Evolutionary conservation across 2,797 vertebrate species (phyloP), one percentile per base, ranked within the genome.

Genomic region (Coregonus ussuriensis): DNA sequence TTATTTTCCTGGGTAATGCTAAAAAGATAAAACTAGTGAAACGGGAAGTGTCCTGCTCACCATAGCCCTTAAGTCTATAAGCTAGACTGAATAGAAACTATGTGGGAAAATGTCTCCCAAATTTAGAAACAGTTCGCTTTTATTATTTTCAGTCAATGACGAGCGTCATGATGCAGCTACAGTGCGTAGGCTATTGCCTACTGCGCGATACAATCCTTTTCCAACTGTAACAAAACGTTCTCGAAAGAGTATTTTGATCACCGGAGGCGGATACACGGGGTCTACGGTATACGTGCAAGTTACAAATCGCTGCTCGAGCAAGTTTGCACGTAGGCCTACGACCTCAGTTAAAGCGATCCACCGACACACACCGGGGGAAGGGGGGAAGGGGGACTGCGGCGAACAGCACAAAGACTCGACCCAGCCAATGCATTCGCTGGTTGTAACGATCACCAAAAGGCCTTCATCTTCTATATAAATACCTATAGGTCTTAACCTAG

Each of bases 241-340:
- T 88, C 91, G 31, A 51, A 86, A 88, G 90, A 92, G 87, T 69
- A 68, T 93, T 92, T 93, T 90, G 93, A 94, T 94, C 87, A 87
- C 84, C 83, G 84, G 86, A 88, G 92, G 87, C 88, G 86, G 92
- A 94, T 92, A 90, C 88, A 89, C 85, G 29, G 89, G 81, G 87
- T 85, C 84, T 79, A 88, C 81, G 47, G 91, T 88, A 90, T 94
- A 93, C 91, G 92, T 94, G 93, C 92, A 83, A 86, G 89, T 89
- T 72, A 86, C 89, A 91, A 87, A 83, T 79, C 83, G 83, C 88
- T 81, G 87, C 85, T 85, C 92, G 90, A 89, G 91, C 93, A 87
- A 92, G 84, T 93, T 89, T 88, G 93, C 94, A 95, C 94, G 93
- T 94, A 47, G 41, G 41, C 41, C 41, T 47, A 83, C 86, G 82